Base-by-base conservation (phyloP, 2,797 vertebrate species). In the Furcifer pardalis region DNA sequence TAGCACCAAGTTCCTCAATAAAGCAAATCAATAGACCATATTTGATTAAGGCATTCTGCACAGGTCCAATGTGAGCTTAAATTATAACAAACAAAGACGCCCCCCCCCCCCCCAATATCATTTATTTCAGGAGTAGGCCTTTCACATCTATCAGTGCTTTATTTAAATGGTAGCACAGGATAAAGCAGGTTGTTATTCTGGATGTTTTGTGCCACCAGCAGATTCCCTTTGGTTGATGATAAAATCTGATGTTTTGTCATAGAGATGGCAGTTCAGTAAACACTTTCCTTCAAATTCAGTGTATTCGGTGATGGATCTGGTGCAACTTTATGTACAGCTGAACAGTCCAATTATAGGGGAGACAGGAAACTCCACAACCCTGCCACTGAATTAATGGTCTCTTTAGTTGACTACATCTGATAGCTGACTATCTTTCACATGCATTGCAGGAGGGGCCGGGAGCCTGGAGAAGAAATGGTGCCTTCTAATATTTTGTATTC, bases 341-440 rank as follows among this genome's bases (percentile, higher is more conserved):
- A 92, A 72, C 65, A 77, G 68, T 74, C 40, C 79, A 81, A 6
- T 87, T 87, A 84, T 89, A 71, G 81, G 79, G 76, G 77, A 40
- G 68, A 82, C 46, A 5, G 27, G 63, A 81, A 87, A 77, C 52
- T 30, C 75, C 52, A 5, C 69, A 81, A 89, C 77, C 83, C 90
- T 91, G 90, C 42, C 84, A 80, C 91, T 90, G 86, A 84, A 84
- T 79, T 60, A 74, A 91, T 89, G 79, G 42, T 72, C 81, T 35
- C 17, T 90, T 90, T 88, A 89, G 89, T 91, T 77, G 78, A 0
- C 27, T 60, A 35, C 30, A 77, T 87, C 87, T 76, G 85, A 32
- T 77, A 60, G 17, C 30, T 75, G 77, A 19, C n/a, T 49, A 77
- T 35, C 62, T 82, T 72, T 60, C 66, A 13, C 40, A 56, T 35